Percentiles rank a stretch among this genome's conserved stretches.
Evolutionary conservation across 2,797 vertebrate genomes (phyloP).

Genomic region (Hypotaenidia okinawae): DNA sequence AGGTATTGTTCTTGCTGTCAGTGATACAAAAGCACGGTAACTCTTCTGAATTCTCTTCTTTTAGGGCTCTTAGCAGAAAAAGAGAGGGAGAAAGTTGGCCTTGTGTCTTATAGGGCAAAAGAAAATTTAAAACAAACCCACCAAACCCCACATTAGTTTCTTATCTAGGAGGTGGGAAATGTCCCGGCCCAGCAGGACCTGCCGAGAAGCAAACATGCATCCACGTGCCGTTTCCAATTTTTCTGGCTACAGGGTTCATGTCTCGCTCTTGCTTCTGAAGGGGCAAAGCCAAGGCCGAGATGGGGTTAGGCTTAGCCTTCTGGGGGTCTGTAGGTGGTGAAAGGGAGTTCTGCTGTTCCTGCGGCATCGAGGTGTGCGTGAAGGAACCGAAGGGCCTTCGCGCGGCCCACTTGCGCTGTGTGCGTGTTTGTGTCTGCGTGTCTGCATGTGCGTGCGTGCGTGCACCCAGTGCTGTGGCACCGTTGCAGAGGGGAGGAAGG

Average conservation of each 20-base stretch:
- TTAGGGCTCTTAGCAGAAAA: not conserved
- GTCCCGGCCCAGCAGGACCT: not conserved
- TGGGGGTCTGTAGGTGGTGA: too few species aligned
- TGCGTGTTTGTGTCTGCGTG: accelerated
- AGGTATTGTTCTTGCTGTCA: not conserved
- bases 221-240: accelerated
- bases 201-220: not conserved
- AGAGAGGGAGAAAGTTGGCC: not conserved
- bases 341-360: not conserved
- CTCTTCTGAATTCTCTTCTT: not conserved
- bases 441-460: not conserved
- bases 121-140: not conserved
- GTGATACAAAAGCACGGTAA: not conserved
- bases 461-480: not conserved
- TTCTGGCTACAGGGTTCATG: accelerated
- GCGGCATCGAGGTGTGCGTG: not conserved
- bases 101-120: not conserved
- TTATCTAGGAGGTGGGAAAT: not conserved
- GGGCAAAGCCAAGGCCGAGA: not conserved
- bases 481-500: not conserved
- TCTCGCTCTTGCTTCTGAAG: not conserved
- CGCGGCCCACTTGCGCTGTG: not conserved
- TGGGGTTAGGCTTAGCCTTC: not conserved
- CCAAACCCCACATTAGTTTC: not conserved
- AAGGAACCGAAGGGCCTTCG: accelerated